Conservation (phyloP, 1,140 invertebrate genomes). For the Stegodyphus mimosarum region DNA sequence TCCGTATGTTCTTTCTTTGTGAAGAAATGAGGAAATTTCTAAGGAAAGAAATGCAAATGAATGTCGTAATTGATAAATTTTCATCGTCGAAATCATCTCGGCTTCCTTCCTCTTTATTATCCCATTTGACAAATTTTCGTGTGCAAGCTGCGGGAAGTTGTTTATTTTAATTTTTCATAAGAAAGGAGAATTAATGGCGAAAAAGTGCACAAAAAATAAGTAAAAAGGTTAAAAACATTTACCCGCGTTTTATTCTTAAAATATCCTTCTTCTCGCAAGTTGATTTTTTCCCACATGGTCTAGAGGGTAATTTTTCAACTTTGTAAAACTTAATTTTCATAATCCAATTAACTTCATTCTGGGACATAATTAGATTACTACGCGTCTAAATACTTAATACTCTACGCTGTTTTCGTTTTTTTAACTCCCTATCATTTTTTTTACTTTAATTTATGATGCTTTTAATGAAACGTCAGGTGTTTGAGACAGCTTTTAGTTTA, state of each 20-base stretch:
- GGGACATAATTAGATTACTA: neutral
- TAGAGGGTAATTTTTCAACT: slow-evolving; percentile 8
- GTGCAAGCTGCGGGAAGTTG: too few relatives aligned
- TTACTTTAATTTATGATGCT: neutral
- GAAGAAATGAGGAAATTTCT: too few relatives aligned
- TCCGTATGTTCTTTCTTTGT: too few relatives aligned
- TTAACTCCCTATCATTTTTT: neutral
- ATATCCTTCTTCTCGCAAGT: neutral
- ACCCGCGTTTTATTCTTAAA: neutral
- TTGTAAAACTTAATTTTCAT: slow-evolving; percentile 20
- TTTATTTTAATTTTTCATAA: too few relatives aligned
- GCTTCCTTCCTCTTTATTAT: too few relatives aligned
- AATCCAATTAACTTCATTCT: slow-evolving; percentile 15
- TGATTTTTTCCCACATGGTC: neutral
- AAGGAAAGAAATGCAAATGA: too few relatives aligned
- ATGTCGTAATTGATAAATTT: too few relatives aligned
- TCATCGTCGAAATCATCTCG: too few relatives aligned
- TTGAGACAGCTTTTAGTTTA: slow-evolving; percentile 13
- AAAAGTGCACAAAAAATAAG: too few relatives aligned
- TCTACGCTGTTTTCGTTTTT: neutral
- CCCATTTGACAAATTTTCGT: too few relatives aligned
- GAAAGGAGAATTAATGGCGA: too few relatives aligned
- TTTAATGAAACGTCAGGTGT: neutral
- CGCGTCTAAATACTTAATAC: slow-evolving; percentile 6
- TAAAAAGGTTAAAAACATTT: neutral